A percentile compares a stretch with the other conserved stretches of the same genome.
These are phyloP conservation scores for Heliconius himera DNA, from an alignment of 1,140 invertebrate genomes.

Conservation along the genomic window DNA sequence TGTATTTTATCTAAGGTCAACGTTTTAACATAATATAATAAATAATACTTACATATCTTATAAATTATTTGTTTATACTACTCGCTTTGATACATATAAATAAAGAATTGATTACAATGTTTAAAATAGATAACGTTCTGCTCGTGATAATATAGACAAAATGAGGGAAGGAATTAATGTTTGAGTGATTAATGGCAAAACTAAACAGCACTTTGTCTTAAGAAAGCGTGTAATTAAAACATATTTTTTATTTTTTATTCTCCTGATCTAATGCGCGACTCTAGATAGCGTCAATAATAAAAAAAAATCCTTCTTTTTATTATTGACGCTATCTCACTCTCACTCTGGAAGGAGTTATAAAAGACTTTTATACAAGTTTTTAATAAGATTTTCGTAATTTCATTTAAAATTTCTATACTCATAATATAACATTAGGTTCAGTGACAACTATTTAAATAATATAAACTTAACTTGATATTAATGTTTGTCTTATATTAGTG, in stretches of 20 bases:
- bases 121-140: slow-evolving; percentile 7
- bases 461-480: neutral
- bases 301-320: too few relatives aligned
- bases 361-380: neutral
- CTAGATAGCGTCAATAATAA: too few relatives aligned
- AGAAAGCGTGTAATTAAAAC: too few relatives aligned
- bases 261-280: too few relatives aligned
- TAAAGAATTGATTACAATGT: slow-evolving; percentile 3
- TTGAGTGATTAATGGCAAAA: too few relatives aligned
- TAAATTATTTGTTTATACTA: slow-evolving; percentile 10
- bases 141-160: neutral
- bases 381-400: too few relatives aligned
- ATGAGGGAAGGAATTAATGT: neutral
- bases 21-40: slow-evolving; percentile 5
- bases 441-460: neutral
- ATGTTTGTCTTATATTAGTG: neutral
- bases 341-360: too few relatives aligned
- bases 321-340: too few relatives aligned
- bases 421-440: neutral
- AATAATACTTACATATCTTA: neutral
- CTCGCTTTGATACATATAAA: neutral
- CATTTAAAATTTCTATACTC: neutral
- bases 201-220: too few relatives aligned
- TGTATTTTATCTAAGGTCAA: slow-evolving; percentile 12
- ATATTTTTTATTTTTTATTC: too few relatives aligned